phyloP scores from a whole-genome alignment of 1,140 invertebrate genomes.

The Diploscapter pachys region DNA sequence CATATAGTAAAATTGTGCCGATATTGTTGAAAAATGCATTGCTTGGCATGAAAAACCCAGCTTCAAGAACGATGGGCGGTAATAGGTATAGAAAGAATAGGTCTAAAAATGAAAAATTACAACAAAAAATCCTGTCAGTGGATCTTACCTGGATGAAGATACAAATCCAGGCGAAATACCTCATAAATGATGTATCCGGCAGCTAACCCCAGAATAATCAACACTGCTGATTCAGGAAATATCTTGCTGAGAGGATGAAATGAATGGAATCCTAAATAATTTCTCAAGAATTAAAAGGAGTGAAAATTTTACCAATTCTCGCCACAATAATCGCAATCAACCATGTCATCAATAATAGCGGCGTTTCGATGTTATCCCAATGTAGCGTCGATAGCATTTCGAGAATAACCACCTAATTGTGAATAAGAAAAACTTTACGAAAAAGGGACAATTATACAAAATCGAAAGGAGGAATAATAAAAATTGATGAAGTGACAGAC shows the following conservation, averaged over 20 bases:
- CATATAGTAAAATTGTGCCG: constrained; percentile 88
- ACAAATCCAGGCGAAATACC: not conserved
- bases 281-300: not conserved
- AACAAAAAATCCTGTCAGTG: not conserved
- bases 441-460: no score
- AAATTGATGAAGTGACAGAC: no score
- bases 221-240: not conserved
- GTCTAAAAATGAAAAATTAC: constrained; percentile 38
- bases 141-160: not conserved
- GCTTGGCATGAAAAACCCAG: constrained; percentile 97
- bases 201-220: not conserved
- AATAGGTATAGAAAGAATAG: constrained; percentile 48
- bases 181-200: not conserved
- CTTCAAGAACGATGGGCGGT: constrained; percentile 80
- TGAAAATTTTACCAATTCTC: not conserved
- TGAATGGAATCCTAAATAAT: not conserved
- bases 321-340: constrained; percentile 4
- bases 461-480: no score
- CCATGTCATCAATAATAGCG: not conserved
- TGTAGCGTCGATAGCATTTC: no score
- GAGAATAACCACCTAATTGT: not conserved
- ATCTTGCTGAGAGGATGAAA: not conserved
- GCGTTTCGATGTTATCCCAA: constrained; percentile 1
- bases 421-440: not conserved
- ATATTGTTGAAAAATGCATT: constrained; percentile 88